Evolutionary conservation across 92 coral and sea anemone species (phyloP), one percentile per base, ranked within the genome.

Genomic region (Epizoanthus stellaris): DNA sequence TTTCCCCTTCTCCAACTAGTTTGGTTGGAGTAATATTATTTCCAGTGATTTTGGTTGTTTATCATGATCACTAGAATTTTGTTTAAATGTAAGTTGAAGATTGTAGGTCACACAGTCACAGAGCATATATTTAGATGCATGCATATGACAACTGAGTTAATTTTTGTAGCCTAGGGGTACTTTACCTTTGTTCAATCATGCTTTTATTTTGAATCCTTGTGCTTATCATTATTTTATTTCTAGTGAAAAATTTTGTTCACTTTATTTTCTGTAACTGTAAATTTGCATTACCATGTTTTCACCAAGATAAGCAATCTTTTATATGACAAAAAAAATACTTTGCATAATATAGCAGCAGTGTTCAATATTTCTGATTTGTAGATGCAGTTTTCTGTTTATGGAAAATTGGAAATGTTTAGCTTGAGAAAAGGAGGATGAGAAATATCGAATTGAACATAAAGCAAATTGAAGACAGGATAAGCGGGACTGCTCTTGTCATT

Each of bases 241-340:
- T 77, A 40, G 83, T 79, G 69, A 79, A 79, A 59, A 62, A 4
- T 42, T 79, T 19, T 68, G 45, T 43, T 64, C 83, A 63, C 70
- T 25, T 79, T 79, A 61, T 39, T 79, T 79, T 79, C 83, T 63
- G 59, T 45, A 40, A 79, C 83, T 79, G 19, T 76, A 79, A 45
- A 42, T 79, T 79, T 63, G 71, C 64, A 79, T 79, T 79, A 79
- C 40, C 83, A 79, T 79, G 83, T 79, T 79, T 43, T 79, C 42
- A 43, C 61, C 39, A 79, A 79, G 83, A 79, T 79, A 79, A 79
- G 83, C 72, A 34, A 63, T 79, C 83, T 79, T 79, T 79, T 79
- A 79, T 79, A 49, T 63, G 40, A 63, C 70, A 61, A 21, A 70
- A 70, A 38, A 79, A 30, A 79, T 58, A 45, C 72, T 79, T 67